Evolutionary conservation across 2,113 vertebrate genomes (phyloP).

Genomic region (Holacanthus passer): DNA sequence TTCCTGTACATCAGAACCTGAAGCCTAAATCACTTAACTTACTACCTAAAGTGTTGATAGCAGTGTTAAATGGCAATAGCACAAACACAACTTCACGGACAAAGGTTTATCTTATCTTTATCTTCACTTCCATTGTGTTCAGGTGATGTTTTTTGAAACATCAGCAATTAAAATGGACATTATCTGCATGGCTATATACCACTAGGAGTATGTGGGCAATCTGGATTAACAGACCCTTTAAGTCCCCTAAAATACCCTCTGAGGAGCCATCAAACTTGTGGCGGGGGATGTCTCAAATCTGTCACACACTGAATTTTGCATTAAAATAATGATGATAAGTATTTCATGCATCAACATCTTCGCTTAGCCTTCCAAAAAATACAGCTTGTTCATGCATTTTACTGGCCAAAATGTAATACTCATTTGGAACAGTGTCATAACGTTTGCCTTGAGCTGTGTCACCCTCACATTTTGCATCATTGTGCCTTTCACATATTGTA

Average conservation of each 20-base stretch:
- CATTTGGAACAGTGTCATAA: background rate
- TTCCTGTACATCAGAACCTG: background rate
- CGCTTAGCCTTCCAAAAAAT: background rate
- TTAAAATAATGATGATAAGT: background rate
- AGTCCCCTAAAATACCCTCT: background rate
- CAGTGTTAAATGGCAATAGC: too few species aligned
- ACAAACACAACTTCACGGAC: too few species aligned
- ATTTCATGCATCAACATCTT: background rate
- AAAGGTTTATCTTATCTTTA: too few species aligned
- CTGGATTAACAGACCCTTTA: background rate
- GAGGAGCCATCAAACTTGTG: background rate
- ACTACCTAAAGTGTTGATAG: too few species aligned
- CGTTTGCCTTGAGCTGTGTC: slow-evolving; percentile 19
- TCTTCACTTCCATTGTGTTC: background rate
- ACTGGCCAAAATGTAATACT: slow-evolving; percentile 4
- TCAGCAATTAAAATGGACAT: background rate
- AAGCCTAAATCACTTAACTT: background rate
- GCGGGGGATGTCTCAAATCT: background rate
- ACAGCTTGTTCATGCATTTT: background rate
- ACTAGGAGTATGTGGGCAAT: too few species aligned
- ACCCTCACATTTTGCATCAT: slow-evolving; percentile 41
- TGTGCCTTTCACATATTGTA: slow-evolving; percentile 31
- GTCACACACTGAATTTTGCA: background rate
- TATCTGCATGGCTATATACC: background rate
- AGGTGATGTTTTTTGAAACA: background rate